A percentile compares a stretch with the other conserved stretches of the same genome.
phyloP scores from a whole-genome alignment of 2,888 invertebrate species.

The Dynastes maya region DNA sequence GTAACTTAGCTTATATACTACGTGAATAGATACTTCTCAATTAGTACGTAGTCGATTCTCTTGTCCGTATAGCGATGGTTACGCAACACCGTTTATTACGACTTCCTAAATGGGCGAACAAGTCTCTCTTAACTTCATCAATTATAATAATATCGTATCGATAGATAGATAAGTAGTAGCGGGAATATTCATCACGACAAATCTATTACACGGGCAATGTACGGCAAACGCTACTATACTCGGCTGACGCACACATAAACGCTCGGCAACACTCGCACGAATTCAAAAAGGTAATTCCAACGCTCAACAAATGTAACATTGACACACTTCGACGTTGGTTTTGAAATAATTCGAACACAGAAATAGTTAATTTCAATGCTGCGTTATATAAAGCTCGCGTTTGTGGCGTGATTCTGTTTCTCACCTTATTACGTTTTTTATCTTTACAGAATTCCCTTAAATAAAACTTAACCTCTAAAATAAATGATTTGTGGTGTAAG shows the following conservation, averaged over 20 bases:
- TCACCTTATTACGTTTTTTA: background rate
- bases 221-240: background rate
- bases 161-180: background rate
- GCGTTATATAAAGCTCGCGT: slow-evolving; percentile 30
- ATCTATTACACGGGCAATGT: background rate
- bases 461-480: too few relatives aligned
- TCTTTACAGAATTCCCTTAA: too few relatives aligned
- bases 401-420: background rate
- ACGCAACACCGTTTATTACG: background rate
- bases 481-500: background rate
- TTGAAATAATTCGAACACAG: slow-evolving; percentile 37
- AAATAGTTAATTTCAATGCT: slow-evolving; percentile 44
- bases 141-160: background rate
- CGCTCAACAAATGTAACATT: slow-evolving; percentile 37
- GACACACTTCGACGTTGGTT: slow-evolving; percentile 34
- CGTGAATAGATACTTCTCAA: background rate
- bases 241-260: background rate
- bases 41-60: slow-evolving; percentile 4
- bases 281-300: slow-evolving; percentile 26
- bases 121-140: slow-evolving; percentile 14
- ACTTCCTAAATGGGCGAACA: slow-evolving; percentile 6
- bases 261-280: background rate
- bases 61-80: background rate
- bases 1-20: too few relatives aligned
- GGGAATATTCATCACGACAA: slow-evolving; percentile 7